These are phyloP conservation scores for Mesocricetus auratus DNA, from an alignment of 2,113 vertebrate species.

Conservation along the genomic window DNA sequence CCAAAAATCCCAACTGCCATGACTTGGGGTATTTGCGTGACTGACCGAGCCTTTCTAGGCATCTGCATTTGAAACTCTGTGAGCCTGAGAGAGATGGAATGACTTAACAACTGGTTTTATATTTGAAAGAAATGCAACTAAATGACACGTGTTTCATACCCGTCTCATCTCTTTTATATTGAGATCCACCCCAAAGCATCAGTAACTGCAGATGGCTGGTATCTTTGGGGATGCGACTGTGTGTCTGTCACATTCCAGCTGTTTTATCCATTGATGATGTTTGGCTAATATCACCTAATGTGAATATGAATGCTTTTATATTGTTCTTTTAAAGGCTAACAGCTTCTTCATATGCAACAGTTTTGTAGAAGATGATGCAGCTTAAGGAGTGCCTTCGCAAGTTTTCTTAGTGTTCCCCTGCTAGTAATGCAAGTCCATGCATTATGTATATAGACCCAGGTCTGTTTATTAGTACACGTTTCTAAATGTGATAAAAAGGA, in stretches of 20 bases:
- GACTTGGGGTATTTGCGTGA: not conserved
- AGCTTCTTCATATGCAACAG: not conserved
- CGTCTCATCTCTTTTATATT: not conserved
- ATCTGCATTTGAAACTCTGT: not conserved
- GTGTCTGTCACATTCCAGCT: not conserved
- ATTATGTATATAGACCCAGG: not conserved
- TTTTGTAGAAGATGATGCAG: slow-evolving; percentile 8
- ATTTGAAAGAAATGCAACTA: not conserved
- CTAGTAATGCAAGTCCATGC: not conserved
- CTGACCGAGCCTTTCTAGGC: not conserved
- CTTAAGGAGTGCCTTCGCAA: not conserved
- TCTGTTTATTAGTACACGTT: not conserved
- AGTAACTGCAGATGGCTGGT: not conserved
- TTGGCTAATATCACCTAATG: not conserved
- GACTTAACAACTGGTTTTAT: not conserved
- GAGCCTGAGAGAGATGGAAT: not conserved
- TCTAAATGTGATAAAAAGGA: not conserved
- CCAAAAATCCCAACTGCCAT: not conserved
- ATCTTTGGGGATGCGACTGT: not conserved
- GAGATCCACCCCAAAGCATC: not conserved
- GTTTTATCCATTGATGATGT: not conserved
- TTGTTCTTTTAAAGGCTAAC: not conserved
- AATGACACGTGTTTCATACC: not conserved
- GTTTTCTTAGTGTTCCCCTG: not conserved
- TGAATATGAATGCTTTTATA: not conserved